phyloP scores from a whole-genome alignment of 2,113 vertebrate genomes.

The Neopipo cinnamomea region DNA sequence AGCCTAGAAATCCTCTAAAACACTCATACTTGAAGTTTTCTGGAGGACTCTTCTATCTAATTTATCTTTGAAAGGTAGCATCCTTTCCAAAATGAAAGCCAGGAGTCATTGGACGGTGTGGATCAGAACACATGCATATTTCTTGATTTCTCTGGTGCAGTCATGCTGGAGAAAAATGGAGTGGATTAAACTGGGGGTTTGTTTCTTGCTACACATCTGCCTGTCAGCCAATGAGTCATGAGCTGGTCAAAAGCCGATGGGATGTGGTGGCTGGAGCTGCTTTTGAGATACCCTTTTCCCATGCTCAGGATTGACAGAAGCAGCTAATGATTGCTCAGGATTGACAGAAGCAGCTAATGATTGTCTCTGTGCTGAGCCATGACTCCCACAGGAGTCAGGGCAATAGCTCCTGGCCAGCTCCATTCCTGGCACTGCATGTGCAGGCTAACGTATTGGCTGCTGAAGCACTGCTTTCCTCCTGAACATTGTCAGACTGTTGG shows the following conservation, averaged over 20 bases:
- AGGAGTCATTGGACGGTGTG: neutral
- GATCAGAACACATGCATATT: neutral
- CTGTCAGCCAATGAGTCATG: neutral
- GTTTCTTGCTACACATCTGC: neutral
- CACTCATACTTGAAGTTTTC: neutral
- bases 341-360: neutral
- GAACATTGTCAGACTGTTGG: neutral
- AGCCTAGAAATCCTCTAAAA: neutral
- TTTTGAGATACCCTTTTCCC: neutral
- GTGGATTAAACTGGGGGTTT: neutral
- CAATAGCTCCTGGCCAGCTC: neutral
- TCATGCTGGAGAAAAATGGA: neutral
- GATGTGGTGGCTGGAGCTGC: neutral
- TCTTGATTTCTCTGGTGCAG: neutral
- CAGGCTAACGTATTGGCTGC: neutral
- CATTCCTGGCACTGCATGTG: rapidly evolving
- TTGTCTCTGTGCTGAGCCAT: neutral
- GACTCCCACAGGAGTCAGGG: neutral
- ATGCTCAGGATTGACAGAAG: neutral
- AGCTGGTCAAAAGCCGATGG: neutral
- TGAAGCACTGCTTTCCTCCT: neutral
- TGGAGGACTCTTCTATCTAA: neutral
- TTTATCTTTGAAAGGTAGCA: neutral
- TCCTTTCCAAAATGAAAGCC: neutral
- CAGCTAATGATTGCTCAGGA: neutral